Base-by-base conservation (phyloP, 2,888 invertebrate species). In the Mimumesa dahlbomi region DNA sequence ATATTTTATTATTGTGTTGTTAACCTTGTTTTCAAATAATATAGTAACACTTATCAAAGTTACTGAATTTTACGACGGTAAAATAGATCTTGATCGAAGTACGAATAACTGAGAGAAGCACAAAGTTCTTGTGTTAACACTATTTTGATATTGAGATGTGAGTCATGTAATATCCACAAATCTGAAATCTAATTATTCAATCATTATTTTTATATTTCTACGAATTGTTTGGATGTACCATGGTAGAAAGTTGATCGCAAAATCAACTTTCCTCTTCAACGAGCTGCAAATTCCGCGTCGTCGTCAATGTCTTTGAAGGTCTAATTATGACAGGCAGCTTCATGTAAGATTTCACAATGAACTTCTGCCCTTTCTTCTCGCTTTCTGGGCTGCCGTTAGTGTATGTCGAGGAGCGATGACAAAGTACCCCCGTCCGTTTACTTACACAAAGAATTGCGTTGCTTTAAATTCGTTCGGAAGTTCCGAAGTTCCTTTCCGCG, bases 241-340 rank as follows among this genome's bases (percentile, higher is more conserved):
- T 25, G n/a, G n/a, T 25, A 25, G 7, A 25, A 25, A 18, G 18
- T 16, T 42, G 63, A 63, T 63, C 57, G 58, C 49, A 43, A 57
- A 63, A 57, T 43, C 48, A 63, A 57, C 48, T 57, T 57, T 38
- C 22, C 42, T 22, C 22, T 22, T 22, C 14, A 34, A 5, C 25
- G 34, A 9, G n/a, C n/a, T n/a, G 9, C 9, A n/a, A 9, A n/a
- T 34, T n/a, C n/a, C 34, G 34, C n/a, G n/a, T 34, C 34, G 34
- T 34, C 34, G 11, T 1, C 34, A 34, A 7, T n/a, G 34, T 4
- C 4, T 34, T 34, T 34, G n/a, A 34, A n/a, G 34, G 11, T 25
- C 45, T 45, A 42, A 48, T 25, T 49, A 11, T 14, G 13, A 57
- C 49, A 19, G 22, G 16, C 29, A 11, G 13, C 14, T 13, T 7